A percentile compares a stretch with the other conserved stretches of the same genome.
phyloP scores from a whole-genome alignment of 2,888 invertebrate genomes.

The Augochlorella aurata region DNA sequence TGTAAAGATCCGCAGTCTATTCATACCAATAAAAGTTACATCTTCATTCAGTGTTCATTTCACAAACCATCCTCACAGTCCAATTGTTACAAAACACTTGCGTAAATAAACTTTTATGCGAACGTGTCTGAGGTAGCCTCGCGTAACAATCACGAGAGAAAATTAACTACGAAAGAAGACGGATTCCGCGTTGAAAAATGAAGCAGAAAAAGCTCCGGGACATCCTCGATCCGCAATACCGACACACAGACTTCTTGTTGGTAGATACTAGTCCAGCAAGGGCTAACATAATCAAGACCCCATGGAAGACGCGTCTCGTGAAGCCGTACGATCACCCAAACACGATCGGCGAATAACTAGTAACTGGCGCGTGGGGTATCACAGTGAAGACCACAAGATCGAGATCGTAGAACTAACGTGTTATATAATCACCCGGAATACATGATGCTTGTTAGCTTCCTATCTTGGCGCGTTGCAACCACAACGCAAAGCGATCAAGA shows the following conservation, averaged over 20 bases:
- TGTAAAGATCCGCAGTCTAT: not conserved
- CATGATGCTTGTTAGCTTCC: not conserved
- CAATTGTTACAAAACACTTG: not conserved
- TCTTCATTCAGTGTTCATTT: too few species aligned
- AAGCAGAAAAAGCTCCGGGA: not conserved
- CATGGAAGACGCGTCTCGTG: slow-evolving; percentile 19
- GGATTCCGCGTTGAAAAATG: too few species aligned
- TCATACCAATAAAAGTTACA: too few species aligned
- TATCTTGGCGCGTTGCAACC: not conserved
- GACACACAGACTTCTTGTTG: not conserved
- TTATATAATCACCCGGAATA: slow-evolving; percentile 8
- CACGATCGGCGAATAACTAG: not conserved
- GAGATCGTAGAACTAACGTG: slow-evolving; percentile 17
- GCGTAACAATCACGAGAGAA: too few species aligned
- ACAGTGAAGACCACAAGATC: slow-evolving; percentile 3
- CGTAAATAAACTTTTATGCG: too few species aligned
- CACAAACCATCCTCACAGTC: not conserved
- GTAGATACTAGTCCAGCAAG: not conserved
- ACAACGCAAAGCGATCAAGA: not conserved
- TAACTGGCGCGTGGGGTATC: slow-evolving; percentile 1
- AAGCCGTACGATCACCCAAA: slow-evolving; percentile 23
- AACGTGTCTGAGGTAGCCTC: too few species aligned
- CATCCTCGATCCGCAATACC: not conserved
- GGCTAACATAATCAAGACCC: slow-evolving; percentile 13
- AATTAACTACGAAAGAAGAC: too few species aligned